Base-by-base conservation (phyloP, 2,113 vertebrate species). In the Lycaon pictus region DNA sequence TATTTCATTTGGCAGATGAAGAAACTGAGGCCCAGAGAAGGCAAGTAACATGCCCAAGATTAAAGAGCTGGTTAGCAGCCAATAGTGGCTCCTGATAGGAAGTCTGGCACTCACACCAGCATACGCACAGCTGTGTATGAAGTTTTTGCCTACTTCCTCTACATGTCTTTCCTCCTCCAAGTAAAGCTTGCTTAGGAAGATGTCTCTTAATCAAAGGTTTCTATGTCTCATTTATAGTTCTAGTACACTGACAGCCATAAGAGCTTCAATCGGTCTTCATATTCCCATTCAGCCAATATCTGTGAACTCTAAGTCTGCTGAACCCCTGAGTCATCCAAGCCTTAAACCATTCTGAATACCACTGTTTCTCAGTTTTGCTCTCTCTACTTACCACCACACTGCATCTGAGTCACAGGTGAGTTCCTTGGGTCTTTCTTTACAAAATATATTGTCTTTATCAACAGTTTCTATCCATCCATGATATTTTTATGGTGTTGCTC, bases 371-470 rank as follows among this genome's bases (percentile, higher is more conserved):
- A 88, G 77, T 88, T 77, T 87, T 79, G 29, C 56, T 92, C 35
- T 85, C 94, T 91, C 32, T 96, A 53, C 58, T 93, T 56, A 77
- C 35, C 35, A 87, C 72, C 16, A 19, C 22, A 76, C 60, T 27
- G 69, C 43, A 48, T 71, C 35, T 92, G 65, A 90, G 65, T 20
- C 25, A 81, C 13, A 91, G 8, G 51, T 90, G 23, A 77, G 48
- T 88, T 62, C 89, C 90, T 82, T 88, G 55, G 27, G 29, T 60
- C 62, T 95, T 87, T 63, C 91, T 97, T 93, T 95, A 83, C 86
- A 96, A 96, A 95, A 76, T 22, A 58, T 2, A 72, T 37, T 53
- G 32, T 88, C 72, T 77, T 88, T 89, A 69, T 92, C 89, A 88
- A 80, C 27, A 55, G 92, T 77, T 91, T 51, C 90, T 93, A 86